Evolutionary conservation across 2,888 invertebrate species (phyloP), one percentile per base, ranked within the genome.

Genomic region (Oxyteleia sp.): DNA sequence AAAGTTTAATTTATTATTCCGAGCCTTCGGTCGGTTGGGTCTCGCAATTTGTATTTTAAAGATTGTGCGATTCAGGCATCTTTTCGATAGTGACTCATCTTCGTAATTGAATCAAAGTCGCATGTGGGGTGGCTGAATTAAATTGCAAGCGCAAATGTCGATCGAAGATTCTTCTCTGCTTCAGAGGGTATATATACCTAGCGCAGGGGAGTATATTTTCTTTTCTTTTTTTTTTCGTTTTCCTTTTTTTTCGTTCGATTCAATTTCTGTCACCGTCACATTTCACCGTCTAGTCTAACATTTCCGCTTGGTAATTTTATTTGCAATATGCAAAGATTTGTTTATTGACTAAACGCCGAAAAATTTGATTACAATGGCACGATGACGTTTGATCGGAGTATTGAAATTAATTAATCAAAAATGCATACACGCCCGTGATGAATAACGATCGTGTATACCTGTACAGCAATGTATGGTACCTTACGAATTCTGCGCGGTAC

Each of bases 91-190:
- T 91, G 91, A 92, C 89, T 92, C 92, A 91, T 84, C 78, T 79
- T 76, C 68, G 85, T 92, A 92, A 92, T 92, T 84, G 88, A 92
- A 92, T 92, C 88, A 92, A 90, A 91, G 89, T 89, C 89, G 89
- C 90, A 89, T 90, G 90, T 88, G 87, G 92, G 92, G 91, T 85
- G 88, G 83, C 85, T 81, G 89, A 91, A 92, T 92, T 89, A 89
- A 92, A 90, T 92, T 92, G 92, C 89, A 88, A 71, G 89, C 90
- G 90, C 92, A 92, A 92, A 92, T 92, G 92, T 92, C 92, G 92
- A 90, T 90, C 89, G 90, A 91, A 91, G 92, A 92, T 88, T 89
- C 88, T 88, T 89, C 84, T 82, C 85, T 51, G 80, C 82, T 86
- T 88, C 86, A 82, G 87, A 85, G 87, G 88, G 89, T 66, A 80